Conservation (phyloP, 1,140 invertebrate genomes). For the Atta texana region DNA sequence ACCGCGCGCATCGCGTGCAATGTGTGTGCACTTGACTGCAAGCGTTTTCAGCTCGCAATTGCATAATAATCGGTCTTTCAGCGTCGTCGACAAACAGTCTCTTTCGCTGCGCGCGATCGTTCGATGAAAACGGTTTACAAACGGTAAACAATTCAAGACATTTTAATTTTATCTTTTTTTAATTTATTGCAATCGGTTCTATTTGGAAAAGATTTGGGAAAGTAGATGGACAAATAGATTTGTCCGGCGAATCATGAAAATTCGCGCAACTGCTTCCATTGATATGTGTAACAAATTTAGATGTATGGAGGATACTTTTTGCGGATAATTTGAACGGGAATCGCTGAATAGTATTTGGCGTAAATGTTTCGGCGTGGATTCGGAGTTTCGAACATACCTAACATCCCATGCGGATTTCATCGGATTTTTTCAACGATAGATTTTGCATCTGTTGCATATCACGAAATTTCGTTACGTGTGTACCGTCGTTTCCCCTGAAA, state of each 20-base stretch:
- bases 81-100: neutral
- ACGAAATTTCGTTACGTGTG: conserved; percentile 35
- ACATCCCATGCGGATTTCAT: conserved; percentile 30
- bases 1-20: conserved; percentile 56
- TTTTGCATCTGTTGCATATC: conserved; percentile 26
- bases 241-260: neutral
- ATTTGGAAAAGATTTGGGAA: neutral
- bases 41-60: conserved; percentile 52
- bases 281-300: neutral
- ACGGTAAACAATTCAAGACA: neutral
- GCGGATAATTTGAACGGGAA: conserved; percentile 39
- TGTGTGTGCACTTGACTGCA: conserved; percentile 66
- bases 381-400: neutral
- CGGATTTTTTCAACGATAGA: conserved; percentile 31
- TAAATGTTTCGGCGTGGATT: neutral
- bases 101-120: conserved; percentile 33
- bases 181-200: neutral
- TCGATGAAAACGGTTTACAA: neutral
- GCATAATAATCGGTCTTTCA: conserved; percentile 60
- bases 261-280: neutral
- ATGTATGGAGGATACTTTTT: conserved; percentile 7
- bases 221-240: neutral
- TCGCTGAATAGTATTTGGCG: conserved; percentile 5
- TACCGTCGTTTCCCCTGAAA: conserved; percentile 6
- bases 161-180: neutral